Conservation (phyloP, 37 sponge, comb jelly and placozoan species). For the Bolinopsis microptera region DNA sequence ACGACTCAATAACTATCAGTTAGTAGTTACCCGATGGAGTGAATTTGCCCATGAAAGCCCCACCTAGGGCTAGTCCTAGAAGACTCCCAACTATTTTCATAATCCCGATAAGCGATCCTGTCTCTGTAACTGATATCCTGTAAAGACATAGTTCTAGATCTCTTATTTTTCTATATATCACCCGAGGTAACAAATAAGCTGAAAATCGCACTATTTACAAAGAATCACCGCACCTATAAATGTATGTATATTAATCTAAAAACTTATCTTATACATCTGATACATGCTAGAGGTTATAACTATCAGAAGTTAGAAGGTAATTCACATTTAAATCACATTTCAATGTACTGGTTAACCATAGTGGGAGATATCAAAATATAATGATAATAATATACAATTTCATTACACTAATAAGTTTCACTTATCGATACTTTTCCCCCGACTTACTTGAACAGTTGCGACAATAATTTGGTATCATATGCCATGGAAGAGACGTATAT, state of each 20-base stretch:
- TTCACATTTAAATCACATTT: neutral
- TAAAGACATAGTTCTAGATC: too few relatives aligned
- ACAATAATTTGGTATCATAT: neutral
- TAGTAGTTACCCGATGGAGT: neutral
- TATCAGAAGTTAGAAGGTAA: too few relatives aligned
- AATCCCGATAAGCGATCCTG: neutral
- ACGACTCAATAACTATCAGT: too few relatives aligned
- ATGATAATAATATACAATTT: neutral
- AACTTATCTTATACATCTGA: neutral
- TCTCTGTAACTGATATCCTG: neutral
- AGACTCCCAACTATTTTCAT: neutral
- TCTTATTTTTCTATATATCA: too few relatives aligned
- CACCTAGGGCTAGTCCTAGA: neutral
- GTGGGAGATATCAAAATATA: neutral
- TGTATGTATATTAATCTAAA: too few relatives aligned
- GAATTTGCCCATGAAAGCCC: neutral
- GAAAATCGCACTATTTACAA: too few relatives aligned
- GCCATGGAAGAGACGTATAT: constrained; percentile 31
- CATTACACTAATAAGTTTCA: neutral
- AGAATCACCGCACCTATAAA: too few relatives aligned
- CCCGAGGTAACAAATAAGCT: too few relatives aligned
- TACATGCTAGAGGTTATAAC: neutral
- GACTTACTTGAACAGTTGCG: constrained; percentile 5
- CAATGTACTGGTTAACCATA: neutral
- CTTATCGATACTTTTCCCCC: neutral